Percentiles rank a stretch among this genome's conserved stretches.
Conservation (phyloP, 2,888 invertebrate species). For the Sisyra terminalis region DNA sequence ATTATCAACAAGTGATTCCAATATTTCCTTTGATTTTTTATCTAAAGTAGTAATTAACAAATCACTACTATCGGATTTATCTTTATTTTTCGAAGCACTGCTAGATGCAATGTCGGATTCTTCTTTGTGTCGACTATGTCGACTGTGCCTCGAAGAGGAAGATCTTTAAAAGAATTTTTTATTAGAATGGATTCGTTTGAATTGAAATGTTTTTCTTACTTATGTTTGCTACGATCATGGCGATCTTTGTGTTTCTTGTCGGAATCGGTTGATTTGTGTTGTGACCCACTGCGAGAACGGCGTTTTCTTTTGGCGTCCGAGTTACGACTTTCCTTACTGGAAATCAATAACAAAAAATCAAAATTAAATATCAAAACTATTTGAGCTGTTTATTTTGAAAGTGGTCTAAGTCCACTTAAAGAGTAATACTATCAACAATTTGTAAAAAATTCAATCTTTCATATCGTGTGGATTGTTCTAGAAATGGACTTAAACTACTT, state of each 20-base stretch:
- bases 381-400: no score
- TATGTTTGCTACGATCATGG: slow-evolving; percentile 5
- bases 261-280: slow-evolving; percentile 1
- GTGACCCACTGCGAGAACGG: slow-evolving; percentile 6
- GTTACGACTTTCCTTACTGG: slow-evolving; percentile 4
- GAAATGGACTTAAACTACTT: no score
- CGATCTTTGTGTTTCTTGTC: slow-evolving; percentile 7
- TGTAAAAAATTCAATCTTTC: no score
- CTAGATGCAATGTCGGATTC: slow-evolving; percentile 4
- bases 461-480: no score
- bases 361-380: no score
- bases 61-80: slow-evolving; percentile 10
- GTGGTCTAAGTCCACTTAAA: no score
- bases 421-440: no score
- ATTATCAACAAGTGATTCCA: slow-evolving; percentile 26
- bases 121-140: slow-evolving; percentile 4
- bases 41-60: slow-evolving; percentile 22
- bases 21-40: slow-evolving; percentile 26
- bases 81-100: background rate
- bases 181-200: background rate
- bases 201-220: background rate
- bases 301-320: slow-evolving; percentile 4
- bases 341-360: no score
- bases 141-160: slow-evolving; percentile 6
- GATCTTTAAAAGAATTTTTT: slow-evolving; percentile 1